Evolutionary conservation across 2,888 invertebrate genomes (phyloP).

Genomic region (Drosophila kambysellisi): DNA sequence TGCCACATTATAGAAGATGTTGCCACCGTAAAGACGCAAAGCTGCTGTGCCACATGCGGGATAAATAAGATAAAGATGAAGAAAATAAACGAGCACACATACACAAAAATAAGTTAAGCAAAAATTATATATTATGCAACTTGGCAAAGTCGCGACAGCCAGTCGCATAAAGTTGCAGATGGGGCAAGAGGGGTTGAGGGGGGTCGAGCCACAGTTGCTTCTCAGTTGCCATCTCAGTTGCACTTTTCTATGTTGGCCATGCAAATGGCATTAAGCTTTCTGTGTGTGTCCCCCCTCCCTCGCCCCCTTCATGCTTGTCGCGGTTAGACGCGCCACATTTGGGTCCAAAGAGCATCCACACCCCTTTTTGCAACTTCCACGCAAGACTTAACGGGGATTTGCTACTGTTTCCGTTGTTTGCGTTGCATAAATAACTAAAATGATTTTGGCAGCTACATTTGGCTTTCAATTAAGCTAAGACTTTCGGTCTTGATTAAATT

Average conservation of each 20-base stretch:
- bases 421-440: conserved; percentile 58
- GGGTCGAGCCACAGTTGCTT: conserved; percentile 41
- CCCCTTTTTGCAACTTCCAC: neutral
- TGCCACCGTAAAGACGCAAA: conserved; percentile 43
- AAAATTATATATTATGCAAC: conserved; percentile 74
- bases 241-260: conserved; percentile 54
- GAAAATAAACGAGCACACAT: conserved; percentile 47
- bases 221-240: conserved; percentile 61
- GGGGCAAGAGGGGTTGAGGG: neutral
- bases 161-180: conserved; percentile 21
- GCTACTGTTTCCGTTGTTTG: conserved; percentile 10
- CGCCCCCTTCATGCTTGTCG: conserved; percentile 12
- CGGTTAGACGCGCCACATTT: conserved; percentile 48
- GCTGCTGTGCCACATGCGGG: conserved; percentile 51
- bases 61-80: conserved; percentile 31
- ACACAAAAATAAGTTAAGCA: conserved; percentile 65
- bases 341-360: conserved; percentile 19
- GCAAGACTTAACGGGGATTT: neutral
- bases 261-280: conserved; percentile 57
- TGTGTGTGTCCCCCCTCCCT: neutral
- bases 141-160: conserved; percentile 62
- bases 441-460: conserved; percentile 60
- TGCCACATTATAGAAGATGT: conserved; percentile 23
- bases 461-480: conserved; percentile 59
- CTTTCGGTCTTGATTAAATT: conserved; percentile 52